Base-by-base conservation (phyloP, 2,888 invertebrate genomes). In the Hypomecis atomaria region DNA sequence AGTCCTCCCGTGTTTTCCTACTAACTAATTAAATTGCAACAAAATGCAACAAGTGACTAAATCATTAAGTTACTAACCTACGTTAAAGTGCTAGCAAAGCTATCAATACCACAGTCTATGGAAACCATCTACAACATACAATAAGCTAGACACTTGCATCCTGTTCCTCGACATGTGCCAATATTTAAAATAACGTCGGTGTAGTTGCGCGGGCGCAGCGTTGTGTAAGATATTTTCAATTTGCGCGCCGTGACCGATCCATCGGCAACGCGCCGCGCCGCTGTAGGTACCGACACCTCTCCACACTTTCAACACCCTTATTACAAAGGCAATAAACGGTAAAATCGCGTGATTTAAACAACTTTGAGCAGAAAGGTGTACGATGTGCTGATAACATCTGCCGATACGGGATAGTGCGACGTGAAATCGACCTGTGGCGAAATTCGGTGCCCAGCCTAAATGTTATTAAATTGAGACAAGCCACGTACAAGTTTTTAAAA, bases 151-250 rank as follows among this genome's bases (percentile, higher is more conserved):
- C 23, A 23, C 23, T 23, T 23, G 23, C 23, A 34, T 11, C 38
- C 23, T 9, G 23, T 36, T 10, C 42, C 9, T 36, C 48, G n/a
- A 37, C 40, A 42, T 36, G 40, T 57, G 42, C 13, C 2, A 7
- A 62, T 45, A 59, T 68, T 61, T 55, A 55, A 64, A 65, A 67
- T 66, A 64, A 63, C 61, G 37, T 65, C 43, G 50, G 55, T 58
- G 54, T 50, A 52, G 40, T n/a, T 37, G 54, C 45, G 52, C 62
- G 33, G 53, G 23, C 43, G 48, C 50, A 47, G 65, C 59, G 59
- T 69, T 65, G 65, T 66, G 71, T 62, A 66, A 70, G 64, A 69
- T 76, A 75, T 78, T 76, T 82, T 82, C 80, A 83, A 82, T 82
- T 79, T 72, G 74, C 73, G 74, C 72, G 74, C 72, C 77, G 79